Base-by-base conservation (phyloP, 2,797 vertebrate species). In the Euphonia xanthogaster region DNA sequence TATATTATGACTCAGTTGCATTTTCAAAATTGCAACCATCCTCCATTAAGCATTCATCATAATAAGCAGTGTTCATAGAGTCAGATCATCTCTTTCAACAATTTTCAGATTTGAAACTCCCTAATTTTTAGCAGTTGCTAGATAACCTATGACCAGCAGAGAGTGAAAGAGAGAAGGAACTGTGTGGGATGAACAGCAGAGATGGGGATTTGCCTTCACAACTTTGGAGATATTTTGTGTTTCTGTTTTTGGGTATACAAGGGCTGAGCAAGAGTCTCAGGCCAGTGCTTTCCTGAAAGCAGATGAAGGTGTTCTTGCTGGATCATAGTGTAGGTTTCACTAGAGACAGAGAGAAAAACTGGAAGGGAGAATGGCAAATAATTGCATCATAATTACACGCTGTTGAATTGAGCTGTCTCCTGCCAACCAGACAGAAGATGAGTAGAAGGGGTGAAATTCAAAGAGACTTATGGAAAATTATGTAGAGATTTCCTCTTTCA, bases 41-140 rank as follows among this genome's bases (percentile, higher is more conserved):
- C 12, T 62, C 12, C 0, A 0, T 45, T 66, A 61, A 90, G n/a
- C 4, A 11, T 39, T 66, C 5, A 8, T n/a, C 2, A 1, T 24
- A 61, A 6, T 12, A 60, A 16, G 11, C 35, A 30, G 33, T 20
- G 7, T 22, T 58, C 37, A 54, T 58, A 90, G 39, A 73, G 19
- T 20, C 23, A 35, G 25, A 42, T 23, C 42, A 70, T n/a, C 9
- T 27, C 12, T 70, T 86, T 48, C 28, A 70, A 50, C 14, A 19
- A 7, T 77, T 31, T 48, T 65, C 15, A 35, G 2, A 7, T 85
- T 45, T 61, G 28, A 63, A 50, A n/a, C 6, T 66, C 18, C 9
- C 8, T 67, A 10, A 14, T 35, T 50, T 4, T 1, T 31, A 48
- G 10, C 10, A 22, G 23, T 65, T 60, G 2, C 50, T 47, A 19